Evolutionary conservation across 2,888 invertebrate genomes (phyloP), one percentile per base, ranked within the genome.

Genomic region (Siphlonurus alternatus): DNA sequence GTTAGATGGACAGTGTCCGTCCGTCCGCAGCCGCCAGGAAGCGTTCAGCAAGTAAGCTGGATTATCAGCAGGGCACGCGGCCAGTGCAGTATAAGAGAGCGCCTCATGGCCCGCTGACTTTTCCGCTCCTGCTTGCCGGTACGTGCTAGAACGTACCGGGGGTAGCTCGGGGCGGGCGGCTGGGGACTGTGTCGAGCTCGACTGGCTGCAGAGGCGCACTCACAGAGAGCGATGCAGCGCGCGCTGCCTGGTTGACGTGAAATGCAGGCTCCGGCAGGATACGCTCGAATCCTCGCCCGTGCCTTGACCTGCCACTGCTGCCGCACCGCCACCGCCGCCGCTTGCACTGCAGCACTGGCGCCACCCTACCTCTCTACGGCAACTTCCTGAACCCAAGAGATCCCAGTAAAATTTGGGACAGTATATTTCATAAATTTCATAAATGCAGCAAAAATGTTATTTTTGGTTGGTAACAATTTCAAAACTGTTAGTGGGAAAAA

Each of bases 331-430:
- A n/a, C n/a, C n/a, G n/a, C 38, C 38, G 38, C 38, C 38, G 38
- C 38, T 38, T 38, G 38, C 38, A 38, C 7, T 56, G 56, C 56
- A 56, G 22, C 56, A 56, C 56, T 22, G 22, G 22, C 56, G 56
- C 56, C 56, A 56, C 56, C 7, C 56, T 56, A 56, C 56, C 56
- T 56, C 56, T 22, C n/a, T 22, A n/a, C 56, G 56, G 56, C 38
- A 38, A 38, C 15, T 5, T 15, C 5, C 15, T 10, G 38, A 38
- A 38, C 15, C 38, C 38, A 15, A 38, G 15, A 38, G n/a, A n/a
- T n/a, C n/a, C n/a, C n/a, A n/a, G n/a, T n/a, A n/a, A n/a, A n/a
- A n/a, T n/a, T n/a, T n/a, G n/a, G n/a, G n/a, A n/a, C n/a, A n/a
- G n/a, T n/a, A n/a, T n/a, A n/a, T n/a, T n/a, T n/a, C n/a, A n/a